These are phyloP conservation scores for Herminia tarsipennalis DNA, from an alignment of 2,888 invertebrate genomes.

Conservation along the genomic window DNA sequence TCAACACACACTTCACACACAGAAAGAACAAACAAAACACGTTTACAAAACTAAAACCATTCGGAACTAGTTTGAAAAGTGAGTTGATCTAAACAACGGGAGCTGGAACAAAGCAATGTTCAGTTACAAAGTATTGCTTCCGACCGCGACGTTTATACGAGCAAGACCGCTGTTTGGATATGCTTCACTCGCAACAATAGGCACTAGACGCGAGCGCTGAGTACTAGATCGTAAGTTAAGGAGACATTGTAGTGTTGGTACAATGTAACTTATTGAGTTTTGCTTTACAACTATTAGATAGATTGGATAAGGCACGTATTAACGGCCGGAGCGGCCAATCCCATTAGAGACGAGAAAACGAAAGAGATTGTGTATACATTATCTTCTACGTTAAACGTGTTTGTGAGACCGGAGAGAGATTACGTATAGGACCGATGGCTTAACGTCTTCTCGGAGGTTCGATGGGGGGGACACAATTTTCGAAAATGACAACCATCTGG, in stretches of 20 bases:
- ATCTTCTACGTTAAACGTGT: no score
- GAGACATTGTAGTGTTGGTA: not conserved
- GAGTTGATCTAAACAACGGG: not conserved
- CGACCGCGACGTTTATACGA: not conserved
- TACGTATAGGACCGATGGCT: no score
- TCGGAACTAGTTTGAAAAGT: not conserved
- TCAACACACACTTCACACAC: no score
- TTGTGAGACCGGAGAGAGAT: no score
- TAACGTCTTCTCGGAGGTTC: no score
- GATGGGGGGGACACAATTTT: no score
- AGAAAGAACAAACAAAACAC: not conserved
- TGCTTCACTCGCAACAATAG: constrained; percentile 1
- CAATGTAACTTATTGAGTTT: not conserved
- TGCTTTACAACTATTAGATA: not conserved
- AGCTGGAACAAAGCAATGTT: not conserved
- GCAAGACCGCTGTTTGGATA: not conserved
- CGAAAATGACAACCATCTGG: no score
- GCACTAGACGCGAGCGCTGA: not conserved
- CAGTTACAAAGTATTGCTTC: constrained; percentile 2
- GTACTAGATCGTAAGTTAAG: not conserved
- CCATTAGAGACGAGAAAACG: no score
- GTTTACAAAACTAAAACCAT: not conserved
- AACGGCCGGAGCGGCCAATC: not conserved
- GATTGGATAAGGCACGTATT: not conserved
- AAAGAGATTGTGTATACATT: no score